Evolutionary conservation across 2,888 invertebrate genomes (phyloP).

Genomic region (Cheilosia vernalis): DNA sequence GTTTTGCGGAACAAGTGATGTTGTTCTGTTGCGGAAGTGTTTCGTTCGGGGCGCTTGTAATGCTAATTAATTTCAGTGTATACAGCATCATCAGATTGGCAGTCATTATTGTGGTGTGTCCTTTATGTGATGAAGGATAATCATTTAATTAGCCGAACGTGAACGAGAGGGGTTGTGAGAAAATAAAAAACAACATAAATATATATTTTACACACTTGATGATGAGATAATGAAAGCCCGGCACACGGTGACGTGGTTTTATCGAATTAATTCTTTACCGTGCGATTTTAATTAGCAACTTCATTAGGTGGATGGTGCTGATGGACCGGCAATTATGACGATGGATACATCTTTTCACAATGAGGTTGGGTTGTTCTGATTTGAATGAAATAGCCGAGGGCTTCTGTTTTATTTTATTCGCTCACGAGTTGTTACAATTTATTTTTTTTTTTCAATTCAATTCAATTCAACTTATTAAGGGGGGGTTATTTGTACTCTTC

Average conservation of each 20-base stretch:
- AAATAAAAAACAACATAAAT: not conserved
- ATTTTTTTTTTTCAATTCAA: no score
- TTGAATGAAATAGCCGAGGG: not conserved
- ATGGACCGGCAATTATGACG: slow-evolving; percentile 28
- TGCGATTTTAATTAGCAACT: slow-evolving; percentile 61
- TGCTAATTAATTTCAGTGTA: slow-evolving; percentile 71
- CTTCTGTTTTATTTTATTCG: no score
- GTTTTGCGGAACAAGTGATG: slow-evolving; percentile 60
- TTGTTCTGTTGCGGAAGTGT: slow-evolving; percentile 65
- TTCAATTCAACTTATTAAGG: no score
- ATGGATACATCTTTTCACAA: slow-evolving; percentile 2
- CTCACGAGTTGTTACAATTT: no score
- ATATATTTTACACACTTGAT: slow-evolving; percentile 10
- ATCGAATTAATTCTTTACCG: slow-evolving; percentile 1
- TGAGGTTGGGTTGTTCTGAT: not conserved
- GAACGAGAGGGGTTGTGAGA: slow-evolving; percentile 15
- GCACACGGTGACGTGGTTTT: not conserved
- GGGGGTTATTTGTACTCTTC: no score
- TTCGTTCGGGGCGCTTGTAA: slow-evolving; percentile 65
- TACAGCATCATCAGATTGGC: slow-evolving; percentile 57
- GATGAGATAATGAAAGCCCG: not conserved
- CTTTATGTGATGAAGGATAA: slow-evolving; percentile 69
- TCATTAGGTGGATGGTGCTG: slow-evolving; percentile 19
- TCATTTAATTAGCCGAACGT: slow-evolving; percentile 70
- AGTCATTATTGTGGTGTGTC: slow-evolving; percentile 70